Evolutionary conservation across 2,888 invertebrate genomes (phyloP).

Genomic region (Gonocerus acuteangulatus): DNA sequence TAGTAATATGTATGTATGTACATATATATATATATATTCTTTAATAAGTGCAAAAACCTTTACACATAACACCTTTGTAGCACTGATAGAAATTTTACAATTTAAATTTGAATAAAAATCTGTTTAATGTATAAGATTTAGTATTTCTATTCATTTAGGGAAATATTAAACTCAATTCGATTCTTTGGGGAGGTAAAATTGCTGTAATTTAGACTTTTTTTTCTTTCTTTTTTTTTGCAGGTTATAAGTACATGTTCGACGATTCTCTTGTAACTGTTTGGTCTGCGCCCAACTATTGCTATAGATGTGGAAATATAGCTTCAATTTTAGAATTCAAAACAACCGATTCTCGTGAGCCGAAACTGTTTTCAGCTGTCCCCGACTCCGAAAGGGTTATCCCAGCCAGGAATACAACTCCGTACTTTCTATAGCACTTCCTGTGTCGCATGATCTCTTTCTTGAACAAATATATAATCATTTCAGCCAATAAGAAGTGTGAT

Average conservation of each 20-base stretch:
- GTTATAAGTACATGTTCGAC: constrained; percentile 97
- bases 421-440: constrained; percentile 68
- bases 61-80: too few species aligned
- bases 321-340: constrained; percentile 86
- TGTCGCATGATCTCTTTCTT: neutral
- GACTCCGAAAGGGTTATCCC: constrained; percentile 91
- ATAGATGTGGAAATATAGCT: constrained; percentile 96
- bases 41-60: too few species aligned
- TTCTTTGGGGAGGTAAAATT: too few species aligned
- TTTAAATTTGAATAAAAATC: too few species aligned
- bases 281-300: constrained; percentile 99
- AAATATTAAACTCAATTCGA: too few species aligned
- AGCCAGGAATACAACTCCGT: constrained; percentile 85
- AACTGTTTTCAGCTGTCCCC: constrained; percentile 92
- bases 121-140: too few species aligned
- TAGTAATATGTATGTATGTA: too few species aligned
- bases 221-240: constrained; percentile 53
- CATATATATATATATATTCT: too few species aligned
- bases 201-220: too few species aligned
- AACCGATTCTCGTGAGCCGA: constrained; percentile 66
- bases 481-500: constrained; percentile 21
- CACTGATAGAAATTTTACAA: too few species aligned
- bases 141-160: too few species aligned
- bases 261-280: constrained; percentile 95
- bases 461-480: neutral